Evolutionary conservation across 2,888 invertebrate species (phyloP), one percentile per base, ranked within the genome.

Genomic region (Leptopilina drosophilae): DNA sequence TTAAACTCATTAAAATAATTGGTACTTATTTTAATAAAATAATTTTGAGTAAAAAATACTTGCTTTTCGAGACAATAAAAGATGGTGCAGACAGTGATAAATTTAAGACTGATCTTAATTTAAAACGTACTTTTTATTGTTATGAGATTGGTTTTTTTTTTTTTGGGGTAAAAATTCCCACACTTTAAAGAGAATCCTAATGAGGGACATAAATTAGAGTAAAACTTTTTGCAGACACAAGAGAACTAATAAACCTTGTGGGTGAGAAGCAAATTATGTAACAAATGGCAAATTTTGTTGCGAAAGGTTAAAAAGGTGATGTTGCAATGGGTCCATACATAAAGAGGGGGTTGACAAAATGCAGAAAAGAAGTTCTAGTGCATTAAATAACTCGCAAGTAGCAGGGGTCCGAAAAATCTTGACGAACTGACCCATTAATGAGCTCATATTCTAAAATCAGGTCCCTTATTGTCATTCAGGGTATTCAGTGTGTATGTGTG

Each of bases 381-480:
- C 20, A 69, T 69, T 69, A 56, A 80, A 78, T 77, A 49, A 80
- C 77, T 64, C 64, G 46, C 11, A 75, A 69, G 76, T 77, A 53
- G 67, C 42, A 59, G 80, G 76, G 69, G 56, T 11, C 12, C 67
- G 33, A 69, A 42, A 15, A 80, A 80, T 78, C 80, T 73, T 76
- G 77, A 78, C 75, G 76, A 81, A 81, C 82, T 77, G 83, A 84
- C 78, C 82, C 87, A 85, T 88, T 90, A 90, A 90, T 87, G 88
- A 90, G 87, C 87, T 86, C 81, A 85, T 84, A 86, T 89, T 88
- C 87, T 84, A 80, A 87, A 89, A 89, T 89, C 89, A 89, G 89
- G 88, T 87, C 85, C 78, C 85, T 89, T 87, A 89, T 89, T 89
- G 88, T 90, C 85, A 84, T 85, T 83, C 81, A 59, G 53, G 49